These are phyloP conservation scores for Drosophila paramelanica DNA, from an alignment of 2,888 invertebrate genomes.

Conservation along the genomic window DNA sequence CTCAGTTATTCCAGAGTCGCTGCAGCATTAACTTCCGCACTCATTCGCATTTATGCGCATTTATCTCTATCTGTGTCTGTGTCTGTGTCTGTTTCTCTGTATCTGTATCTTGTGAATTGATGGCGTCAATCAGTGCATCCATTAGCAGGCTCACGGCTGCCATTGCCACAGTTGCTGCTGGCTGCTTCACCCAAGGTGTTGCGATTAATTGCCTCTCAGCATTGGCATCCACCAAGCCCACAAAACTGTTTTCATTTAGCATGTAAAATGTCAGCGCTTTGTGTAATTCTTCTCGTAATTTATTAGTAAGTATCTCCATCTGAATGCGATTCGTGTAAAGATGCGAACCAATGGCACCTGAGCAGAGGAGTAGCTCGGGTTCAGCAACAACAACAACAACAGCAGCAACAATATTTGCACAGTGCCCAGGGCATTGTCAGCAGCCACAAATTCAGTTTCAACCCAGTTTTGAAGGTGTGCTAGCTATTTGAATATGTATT, in stretches of 20 bases:
- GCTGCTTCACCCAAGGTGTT: constrained; percentile 59
- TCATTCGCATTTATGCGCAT: not conserved
- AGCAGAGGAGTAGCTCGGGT: constrained; percentile 28
- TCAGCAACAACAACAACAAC: constrained; percentile 6
- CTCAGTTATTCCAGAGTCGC: constrained; percentile 34
- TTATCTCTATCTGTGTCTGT: not conserved
- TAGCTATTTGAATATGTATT: constrained; percentile 9
- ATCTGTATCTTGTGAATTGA: constrained; percentile 42
- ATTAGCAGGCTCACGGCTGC: constrained; percentile 48
- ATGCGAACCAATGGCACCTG: constrained; percentile 33
- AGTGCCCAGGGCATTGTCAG: constrained; percentile 34
- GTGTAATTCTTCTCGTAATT: constrained; percentile 56
- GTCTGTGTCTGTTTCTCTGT: not conserved
- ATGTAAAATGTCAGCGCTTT: constrained; percentile 75
- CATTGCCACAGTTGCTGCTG: constrained; percentile 32
- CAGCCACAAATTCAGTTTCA: constrained; percentile 27
- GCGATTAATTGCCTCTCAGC: constrained; percentile 63
- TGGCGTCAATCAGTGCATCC: constrained; percentile 61
- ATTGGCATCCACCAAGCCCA: constrained; percentile 67
- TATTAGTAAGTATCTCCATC: constrained; percentile 42
- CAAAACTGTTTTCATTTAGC: constrained; percentile 69
- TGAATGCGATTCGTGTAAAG: constrained; percentile 23
- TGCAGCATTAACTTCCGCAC: constrained; percentile 36
- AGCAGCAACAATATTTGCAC: not conserved
- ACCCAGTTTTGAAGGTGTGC: constrained; percentile 35